These are phyloP conservation scores for Paracanthobrama guichenoti DNA, from an alignment of 2,113 vertebrate species.

Conservation along the genomic window DNA sequence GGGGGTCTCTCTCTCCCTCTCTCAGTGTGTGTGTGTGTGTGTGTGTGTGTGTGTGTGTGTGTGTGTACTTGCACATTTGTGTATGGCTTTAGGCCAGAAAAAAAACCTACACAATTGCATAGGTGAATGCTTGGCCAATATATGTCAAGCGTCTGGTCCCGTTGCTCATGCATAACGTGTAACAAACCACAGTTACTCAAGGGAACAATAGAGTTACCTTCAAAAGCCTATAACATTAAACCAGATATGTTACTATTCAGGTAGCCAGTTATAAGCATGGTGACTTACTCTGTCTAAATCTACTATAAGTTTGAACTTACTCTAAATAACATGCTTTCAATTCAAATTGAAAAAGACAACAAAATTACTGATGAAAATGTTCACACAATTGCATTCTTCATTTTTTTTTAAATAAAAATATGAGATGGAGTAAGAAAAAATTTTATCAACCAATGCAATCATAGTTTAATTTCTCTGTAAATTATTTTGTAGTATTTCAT, in stretches of 20 bases:
- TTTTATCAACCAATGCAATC: no score
- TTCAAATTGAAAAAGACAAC: not conserved
- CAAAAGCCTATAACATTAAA: not conserved
- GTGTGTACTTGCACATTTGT: not conserved
- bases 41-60: slow-evolving; percentile 33
- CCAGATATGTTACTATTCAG: not conserved
- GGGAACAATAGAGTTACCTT: not conserved
- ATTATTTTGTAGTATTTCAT: no score
- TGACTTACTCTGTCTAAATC: no score
- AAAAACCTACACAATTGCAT: not conserved
- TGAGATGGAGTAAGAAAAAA: no score
- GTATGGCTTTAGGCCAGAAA: not conserved
- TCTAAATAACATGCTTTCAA: not conserved
- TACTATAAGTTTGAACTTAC: not conserved
- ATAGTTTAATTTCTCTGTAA: no score
- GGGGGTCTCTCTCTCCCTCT: slow-evolving; percentile 22
- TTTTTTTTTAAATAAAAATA: no score
- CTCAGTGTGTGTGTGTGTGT: no score
- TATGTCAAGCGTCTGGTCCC: not conserved
- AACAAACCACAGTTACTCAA: not conserved
- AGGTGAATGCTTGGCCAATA: not conserved
- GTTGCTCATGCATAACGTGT: not conserved
- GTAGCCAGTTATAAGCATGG: not conserved
- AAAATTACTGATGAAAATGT: no score
- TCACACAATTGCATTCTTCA: no score